Evolutionary conservation across 2,888 invertebrate genomes (phyloP), one percentile per base, ranked within the genome.

Genomic region (Drosophila stalkeri): DNA sequence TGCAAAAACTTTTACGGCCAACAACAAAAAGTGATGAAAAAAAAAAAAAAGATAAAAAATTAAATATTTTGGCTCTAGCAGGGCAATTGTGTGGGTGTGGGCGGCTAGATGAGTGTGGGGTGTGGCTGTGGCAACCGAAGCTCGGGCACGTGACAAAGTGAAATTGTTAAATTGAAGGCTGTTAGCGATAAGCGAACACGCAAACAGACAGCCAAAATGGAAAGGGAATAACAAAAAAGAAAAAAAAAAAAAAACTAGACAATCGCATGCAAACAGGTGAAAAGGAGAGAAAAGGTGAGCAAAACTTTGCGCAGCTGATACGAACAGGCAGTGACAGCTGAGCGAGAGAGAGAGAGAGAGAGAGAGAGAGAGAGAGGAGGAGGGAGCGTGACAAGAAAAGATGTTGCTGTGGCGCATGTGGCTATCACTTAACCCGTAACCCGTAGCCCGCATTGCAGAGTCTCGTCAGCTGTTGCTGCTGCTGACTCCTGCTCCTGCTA

Each of bases 111-210:
- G 39, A 8, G n/a, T 18, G 18, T 41, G 61, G 61, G 55, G 31
- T 55, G 56, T 16, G 16, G 18, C n/a, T 16, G 23, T 20, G 43
- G 33, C 31, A 51, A 49, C 69, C 61, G 44, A 43, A 60, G 51
- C 39, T 35, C 20, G 77, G 59, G 76, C 66, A 81, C 82, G 81
- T 81, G 81, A 81, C 82, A 81, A 82, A 79, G 75, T 79, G 61
- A 82, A 79, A 79, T 81, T 76, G 82, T 82, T 76, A 79, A 81
- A 79, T 81, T 81, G 76, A 81, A 81, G 72, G 81, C 68, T 76
- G 80, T 73, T 72, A 75, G 75, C 72, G 79, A 81, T 79, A 81
- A 80, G 78, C 81, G 70, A 71, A 74, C 78, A 77, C 77, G 77
- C 77, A 70, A 73, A 80, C 64, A 75, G 66, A 61, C 56, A 63